Conservation (phyloP, 2,113 vertebrate genomes). For the human region GRCh38 chr13:34621501-34622000, state of each 20-base stretch:
- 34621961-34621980: constrained; percentile 17
- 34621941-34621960: constrained; percentile 13
- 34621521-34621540: neutral
- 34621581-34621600: neutral
- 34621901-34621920: neutral
- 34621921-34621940: constrained; percentile 37
- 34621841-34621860: neutral
- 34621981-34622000: neutral
- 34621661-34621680: neutral
- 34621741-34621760: neutral
- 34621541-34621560: neutral
- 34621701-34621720: neutral
- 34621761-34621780: neutral
- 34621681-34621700: neutral
- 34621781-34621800: neutral
- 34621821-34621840: neutral
- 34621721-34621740: neutral
- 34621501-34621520: neutral
- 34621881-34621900: neutral
- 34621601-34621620: neutral
- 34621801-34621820: neutral
- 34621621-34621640: neutral
- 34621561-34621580: neutral
- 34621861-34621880: neutral
- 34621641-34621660: neutral